Evolutionary conservation across 2,113 vertebrate species (phyloP).

Genomic region (Aegotheles bennettii): DNA sequence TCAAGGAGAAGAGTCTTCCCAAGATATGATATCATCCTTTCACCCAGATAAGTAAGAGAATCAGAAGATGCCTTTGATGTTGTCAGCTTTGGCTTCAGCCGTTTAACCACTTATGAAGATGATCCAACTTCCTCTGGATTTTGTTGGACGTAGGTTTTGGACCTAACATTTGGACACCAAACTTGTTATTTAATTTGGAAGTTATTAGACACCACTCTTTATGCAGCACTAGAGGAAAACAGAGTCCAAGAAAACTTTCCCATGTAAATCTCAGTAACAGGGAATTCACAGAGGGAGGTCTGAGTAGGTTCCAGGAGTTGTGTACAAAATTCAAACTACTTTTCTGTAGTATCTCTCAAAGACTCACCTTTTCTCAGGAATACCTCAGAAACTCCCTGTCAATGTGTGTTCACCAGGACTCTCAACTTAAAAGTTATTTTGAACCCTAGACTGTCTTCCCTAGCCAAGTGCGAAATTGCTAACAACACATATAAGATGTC

Average conservation of each 20-base stretch:
- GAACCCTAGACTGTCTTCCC: not conserved
- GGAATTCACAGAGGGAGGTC: not conserved
- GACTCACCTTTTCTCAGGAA: not conserved
- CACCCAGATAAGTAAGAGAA: not conserved
- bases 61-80: not conserved
- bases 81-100: slow-evolving; percentile 12
- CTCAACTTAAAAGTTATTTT: not conserved
- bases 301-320: not conserved
- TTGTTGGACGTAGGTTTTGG: not conserved
- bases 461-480: not conserved
- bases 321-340: not conserved
- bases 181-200: slow-evolving; percentile 39
- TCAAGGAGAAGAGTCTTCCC: not conserved
- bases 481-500: not conserved
- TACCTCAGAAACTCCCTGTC: not conserved
- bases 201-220: not conserved
- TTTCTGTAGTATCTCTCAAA: not conserved
- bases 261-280: not conserved
- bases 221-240: not conserved
- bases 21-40: not conserved
- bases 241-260: not conserved
- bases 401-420: not conserved
- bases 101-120: slow-evolving; percentile 1
- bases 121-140: slow-evolving; percentile 6
- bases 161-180: not conserved